phyloP scores from a whole-genome alignment of 2,888 invertebrate species.

The Cecidostiba fungosa region DNA sequence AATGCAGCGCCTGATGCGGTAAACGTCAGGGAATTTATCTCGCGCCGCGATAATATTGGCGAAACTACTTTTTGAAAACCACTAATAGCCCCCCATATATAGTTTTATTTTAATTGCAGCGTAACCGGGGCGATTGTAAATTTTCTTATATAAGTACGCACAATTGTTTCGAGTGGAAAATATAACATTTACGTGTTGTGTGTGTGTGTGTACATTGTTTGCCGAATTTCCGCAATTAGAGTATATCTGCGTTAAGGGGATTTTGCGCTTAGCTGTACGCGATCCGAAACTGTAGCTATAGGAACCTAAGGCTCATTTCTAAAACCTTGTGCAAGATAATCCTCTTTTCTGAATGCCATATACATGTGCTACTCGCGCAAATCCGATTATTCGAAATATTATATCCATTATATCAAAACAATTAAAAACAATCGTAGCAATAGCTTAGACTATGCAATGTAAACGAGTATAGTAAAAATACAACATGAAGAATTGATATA shows the following conservation, averaged over 20 bases:
- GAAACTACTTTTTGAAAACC: not conserved
- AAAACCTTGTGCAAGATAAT: conserved; percentile 38
- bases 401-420: not conserved
- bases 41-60: not conserved
- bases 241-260: not conserved
- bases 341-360: conserved; percentile 19
- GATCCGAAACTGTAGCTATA: conserved; percentile 2
- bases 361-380: not conserved
- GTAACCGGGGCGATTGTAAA: too few species aligned
- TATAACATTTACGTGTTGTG: too few species aligned
- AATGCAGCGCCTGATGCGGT: not conserved
- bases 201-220: not conserved
- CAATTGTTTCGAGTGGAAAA: too few species aligned
- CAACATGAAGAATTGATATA: not conserved
- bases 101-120: too few species aligned
- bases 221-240: not conserved
- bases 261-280: not conserved
- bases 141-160: too few species aligned
- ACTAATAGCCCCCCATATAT: too few species aligned
- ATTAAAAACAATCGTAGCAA: conserved; percentile 9
- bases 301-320: not conserved
- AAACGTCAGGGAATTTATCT: not conserved
- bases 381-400: conserved; percentile 38
- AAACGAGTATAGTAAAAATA: not conserved
- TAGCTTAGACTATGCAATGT: too few species aligned